Evolutionary conservation across 2,888 invertebrate species (phyloP).

Genomic region (Ypsolopha sequella): DNA sequence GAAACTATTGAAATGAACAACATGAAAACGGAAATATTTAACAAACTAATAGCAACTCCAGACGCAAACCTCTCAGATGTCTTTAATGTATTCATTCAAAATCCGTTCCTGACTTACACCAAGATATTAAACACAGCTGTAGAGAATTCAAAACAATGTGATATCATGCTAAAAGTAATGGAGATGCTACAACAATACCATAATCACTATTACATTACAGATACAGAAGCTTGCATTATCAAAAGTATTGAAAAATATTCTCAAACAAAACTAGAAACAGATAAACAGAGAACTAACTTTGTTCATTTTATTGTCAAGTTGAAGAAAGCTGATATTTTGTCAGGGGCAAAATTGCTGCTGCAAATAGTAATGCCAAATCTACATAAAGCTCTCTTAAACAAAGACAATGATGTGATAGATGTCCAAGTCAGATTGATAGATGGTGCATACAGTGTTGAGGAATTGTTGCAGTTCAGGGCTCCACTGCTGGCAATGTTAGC

Average conservation of each 20-base stretch:
- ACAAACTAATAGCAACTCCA: constrained; percentile 36
- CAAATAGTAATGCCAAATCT: constrained; percentile 49
- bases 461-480: constrained; percentile 40
- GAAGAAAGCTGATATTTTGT: constrained; percentile 29
- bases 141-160: constrained; percentile 36
- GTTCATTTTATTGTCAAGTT: constrained; percentile 36
- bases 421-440: constrained; percentile 33
- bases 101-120: constrained; percentile 34
- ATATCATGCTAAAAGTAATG: constrained; percentile 44
- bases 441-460: constrained; percentile 27
- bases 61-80: constrained; percentile 35
- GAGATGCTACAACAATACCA: constrained; percentile 33
- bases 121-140: constrained; percentile 41
- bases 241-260: constrained; percentile 28
- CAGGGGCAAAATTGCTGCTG: constrained; percentile 36
- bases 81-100: constrained; percentile 43
- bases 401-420: constrained; percentile 26
- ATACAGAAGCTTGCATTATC: constrained; percentile 43
- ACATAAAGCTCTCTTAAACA: constrained; percentile 34
- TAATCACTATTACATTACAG: constrained; percentile 37
- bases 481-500: constrained; percentile 53
- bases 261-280: constrained; percentile 23
- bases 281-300: constrained; percentile 30
- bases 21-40: constrained; percentile 41
- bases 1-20: constrained; percentile 26